Evolutionary conservation across 1,140 invertebrate genomes (phyloP).

Genomic region (Heliconius congener): DNA sequence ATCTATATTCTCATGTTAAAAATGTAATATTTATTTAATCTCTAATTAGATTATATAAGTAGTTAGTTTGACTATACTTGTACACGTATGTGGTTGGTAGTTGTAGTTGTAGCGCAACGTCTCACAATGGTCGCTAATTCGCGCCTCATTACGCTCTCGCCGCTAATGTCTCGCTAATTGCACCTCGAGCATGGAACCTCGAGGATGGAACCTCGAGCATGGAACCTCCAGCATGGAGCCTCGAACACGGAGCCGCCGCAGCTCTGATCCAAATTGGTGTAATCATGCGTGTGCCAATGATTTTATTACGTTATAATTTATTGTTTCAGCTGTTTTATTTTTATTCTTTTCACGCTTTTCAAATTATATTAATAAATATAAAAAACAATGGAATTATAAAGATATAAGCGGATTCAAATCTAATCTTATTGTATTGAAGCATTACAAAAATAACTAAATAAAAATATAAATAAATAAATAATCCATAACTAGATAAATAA

Average conservation of each 20-base stretch:
- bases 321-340: constrained; percentile 1
- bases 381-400: background rate
- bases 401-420: background rate
- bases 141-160: constrained; percentile 55
- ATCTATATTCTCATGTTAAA: too few species aligned
- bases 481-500: too few species aligned
- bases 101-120: background rate
- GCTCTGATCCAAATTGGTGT: constrained; percentile 24
- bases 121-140: constrained; percentile 61
- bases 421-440: too few species aligned
- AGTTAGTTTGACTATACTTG: background rate
- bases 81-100: background rate
- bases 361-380: background rate
- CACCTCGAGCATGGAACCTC: background rate
- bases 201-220: background rate
- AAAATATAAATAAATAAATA: too few species aligned
- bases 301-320: constrained; percentile 20
- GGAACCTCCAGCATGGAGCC: background rate
- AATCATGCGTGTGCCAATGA: constrained; percentile 22
- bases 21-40: background rate
- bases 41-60: background rate
- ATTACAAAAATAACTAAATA: too few species aligned
- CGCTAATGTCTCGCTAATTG: constrained; percentile 46
- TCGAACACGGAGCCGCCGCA: background rate
- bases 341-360: background rate